Base-by-base conservation (phyloP, 1,140 invertebrate species). In the Zaprionus inermis region DNA sequence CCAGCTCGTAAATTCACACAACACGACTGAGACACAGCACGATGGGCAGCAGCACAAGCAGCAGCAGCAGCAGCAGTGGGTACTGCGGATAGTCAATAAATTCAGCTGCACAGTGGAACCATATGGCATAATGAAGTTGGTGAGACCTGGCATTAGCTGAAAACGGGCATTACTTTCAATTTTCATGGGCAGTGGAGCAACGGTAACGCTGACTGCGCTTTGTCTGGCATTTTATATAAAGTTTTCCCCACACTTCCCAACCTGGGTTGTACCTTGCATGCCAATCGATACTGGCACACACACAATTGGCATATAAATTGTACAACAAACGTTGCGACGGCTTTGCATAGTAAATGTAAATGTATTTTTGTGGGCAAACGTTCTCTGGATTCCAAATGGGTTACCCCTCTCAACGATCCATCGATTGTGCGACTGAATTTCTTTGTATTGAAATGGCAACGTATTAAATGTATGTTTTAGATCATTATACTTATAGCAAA, bases 281-380 rank as follows among this genome's bases (percentile, higher is more conserved):
- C 76, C 52, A 88, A 88, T 57, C 46, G 51, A 38, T 30, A 44
- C 63, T 56, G 34, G 24, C 30, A 14, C 38, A 63, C 68, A 73
- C 78, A 72, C 77, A 78, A 70, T 78, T 71, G 52, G 83, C 86
- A 88, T 85, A 90, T 78, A 72, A 88, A 88, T 80, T 56, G 58
- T 67, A 70, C 59, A 78, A 56, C 65, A 69, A 68, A 79, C 73
- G 59, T 59, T 60, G 60, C 61, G 69, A 72, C 61, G 69, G 66
- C 68, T 72, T 59, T 20, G 61, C 55, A 66, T 57, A 72, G 66
- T 38, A 72, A 66, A 76, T 54, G 14, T 46, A 61, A 16, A 61
- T 46, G 36, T 54, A 54, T 28, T 61, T 16, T 61, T 16, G 16
- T 32, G 18, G 20, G 34, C 28, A 51, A 52, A 63, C 49, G 32